These are phyloP conservation scores for Turritopsis rubra DNA, from an alignment of 30 jellyfish, hydroid and myxozoan genomes.

Conservation along the genomic window DNA sequence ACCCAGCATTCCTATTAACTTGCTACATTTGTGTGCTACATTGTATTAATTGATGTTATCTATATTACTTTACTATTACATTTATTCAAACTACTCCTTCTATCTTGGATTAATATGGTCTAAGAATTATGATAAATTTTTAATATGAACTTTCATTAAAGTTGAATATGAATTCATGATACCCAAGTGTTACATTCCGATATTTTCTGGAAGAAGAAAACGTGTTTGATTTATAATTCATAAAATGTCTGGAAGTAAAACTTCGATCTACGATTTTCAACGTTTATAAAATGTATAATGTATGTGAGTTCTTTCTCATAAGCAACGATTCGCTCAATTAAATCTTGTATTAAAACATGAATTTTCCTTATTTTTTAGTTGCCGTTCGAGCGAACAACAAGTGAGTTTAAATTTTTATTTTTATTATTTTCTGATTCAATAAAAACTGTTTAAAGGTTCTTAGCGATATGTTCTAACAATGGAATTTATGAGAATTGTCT, in stretches of 20 bases:
- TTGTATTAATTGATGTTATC: background rate
- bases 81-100: background rate
- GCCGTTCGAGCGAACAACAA: no score
- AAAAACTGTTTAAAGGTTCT: no score
- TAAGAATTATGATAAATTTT: background rate
- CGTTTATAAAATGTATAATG: no score
- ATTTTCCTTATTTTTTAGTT: no score
- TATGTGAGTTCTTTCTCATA: no score
- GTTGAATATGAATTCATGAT: background rate
- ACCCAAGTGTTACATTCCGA: background rate
- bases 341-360: no score
- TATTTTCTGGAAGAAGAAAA: background rate
- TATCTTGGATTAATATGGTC: background rate
- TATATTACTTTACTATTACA: background rate
- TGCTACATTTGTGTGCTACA: background rate
- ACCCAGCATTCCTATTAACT: background rate
- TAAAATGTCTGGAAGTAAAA: background rate
- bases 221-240: background rate
- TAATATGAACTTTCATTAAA: background rate
- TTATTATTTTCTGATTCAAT: no score
- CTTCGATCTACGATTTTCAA: no score
- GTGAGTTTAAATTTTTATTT: no score
- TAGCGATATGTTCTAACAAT: no score
- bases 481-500: no score
- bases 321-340: no score